Base-by-base conservation (phyloP, 1,140 invertebrate genomes). In the Chelonus insularis region DNA sequence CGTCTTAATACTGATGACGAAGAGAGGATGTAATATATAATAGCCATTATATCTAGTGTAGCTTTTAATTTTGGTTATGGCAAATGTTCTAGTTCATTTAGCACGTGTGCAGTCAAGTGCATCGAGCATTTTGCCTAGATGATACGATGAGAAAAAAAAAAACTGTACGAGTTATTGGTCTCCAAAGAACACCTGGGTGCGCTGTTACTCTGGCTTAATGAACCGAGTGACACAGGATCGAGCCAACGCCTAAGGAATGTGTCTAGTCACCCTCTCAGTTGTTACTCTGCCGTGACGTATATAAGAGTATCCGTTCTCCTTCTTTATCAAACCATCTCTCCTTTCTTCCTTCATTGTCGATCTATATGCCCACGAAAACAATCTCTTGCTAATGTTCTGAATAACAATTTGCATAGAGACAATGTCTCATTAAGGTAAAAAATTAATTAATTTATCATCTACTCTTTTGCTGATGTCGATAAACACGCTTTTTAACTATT, bases 191-290 rank as follows among this genome's bases (percentile, higher is more conserved):
- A 58, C 56, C 56, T 58, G 56, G 56, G 56, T 23, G 45, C 32
- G 56, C 43, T 48, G 43, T 48, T 58, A 58, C 56, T 58, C 32
- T 64, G 68, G 70, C 68, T 75, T 74, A 74, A 75, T 74, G 76
- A 74, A 76, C 68, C 74, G 67, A 73, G 68, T 76, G 74, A 76
- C 74, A 74, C 68, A 70, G 70, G 71, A 76, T 75, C 72, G 73
- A 71, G 68, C 69, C 71, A 73, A 71, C 64, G 68, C 67, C 63
- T 57, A 59, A 73, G 70, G 71, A 75, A 77, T 75, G 68, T 57
- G 73, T 66, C 72, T 66, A 76, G 74, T 77, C 74, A 76, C 71
- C 65, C 61, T 67, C 9, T 11, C 16, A 25, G 39, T 58, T 41
- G 56, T 58, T 37, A 32, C 45, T 58, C 56, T 45, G 16, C 56